phyloP scores from a whole-genome alignment of 2,113 vertebrate genomes.

The Acrocephalus arundinaceus region DNA sequence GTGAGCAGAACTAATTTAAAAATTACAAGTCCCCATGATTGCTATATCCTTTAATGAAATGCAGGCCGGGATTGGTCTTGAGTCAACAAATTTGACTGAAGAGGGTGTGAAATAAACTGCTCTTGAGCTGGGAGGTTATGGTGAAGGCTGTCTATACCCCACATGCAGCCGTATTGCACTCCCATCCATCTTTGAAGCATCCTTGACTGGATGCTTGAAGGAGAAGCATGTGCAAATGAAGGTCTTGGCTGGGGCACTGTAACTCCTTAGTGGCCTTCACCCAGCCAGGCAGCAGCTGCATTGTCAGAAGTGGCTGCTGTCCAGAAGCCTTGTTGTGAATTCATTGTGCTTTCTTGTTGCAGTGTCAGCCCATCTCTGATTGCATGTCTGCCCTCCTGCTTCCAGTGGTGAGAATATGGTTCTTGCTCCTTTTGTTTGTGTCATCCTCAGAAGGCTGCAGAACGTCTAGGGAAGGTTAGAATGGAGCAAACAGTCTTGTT shows the following conservation, averaged over 20 bases:
- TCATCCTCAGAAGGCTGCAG: not conserved
- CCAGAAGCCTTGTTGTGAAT: not conserved
- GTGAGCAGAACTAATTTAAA: not conserved
- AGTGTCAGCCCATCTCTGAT: not conserved
- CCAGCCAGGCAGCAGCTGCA: not conserved
- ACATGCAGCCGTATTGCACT: not conserved
- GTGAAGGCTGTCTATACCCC: not conserved
- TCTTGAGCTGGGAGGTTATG: not conserved
- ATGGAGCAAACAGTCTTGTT: not conserved
- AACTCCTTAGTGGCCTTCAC: not conserved
- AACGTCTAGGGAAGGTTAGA: not conserved
- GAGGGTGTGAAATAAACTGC: not conserved
- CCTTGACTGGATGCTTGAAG: constrained; percentile 41
- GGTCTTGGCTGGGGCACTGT: not conserved
- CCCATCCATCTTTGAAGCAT: not conserved
- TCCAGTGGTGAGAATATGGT: not conserved
- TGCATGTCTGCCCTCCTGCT: not conserved
- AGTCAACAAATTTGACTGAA: not conserved
- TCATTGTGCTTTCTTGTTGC: not conserved
- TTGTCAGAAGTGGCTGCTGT: not conserved
- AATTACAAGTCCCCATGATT: not conserved
- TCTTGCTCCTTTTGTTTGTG: not conserved
- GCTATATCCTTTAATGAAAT: not conserved
- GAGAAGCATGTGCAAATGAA: not conserved
- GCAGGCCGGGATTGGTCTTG: not conserved